Conservation (phyloP, 2,113 vertebrate genomes). For the Scatophagus argus region DNA sequence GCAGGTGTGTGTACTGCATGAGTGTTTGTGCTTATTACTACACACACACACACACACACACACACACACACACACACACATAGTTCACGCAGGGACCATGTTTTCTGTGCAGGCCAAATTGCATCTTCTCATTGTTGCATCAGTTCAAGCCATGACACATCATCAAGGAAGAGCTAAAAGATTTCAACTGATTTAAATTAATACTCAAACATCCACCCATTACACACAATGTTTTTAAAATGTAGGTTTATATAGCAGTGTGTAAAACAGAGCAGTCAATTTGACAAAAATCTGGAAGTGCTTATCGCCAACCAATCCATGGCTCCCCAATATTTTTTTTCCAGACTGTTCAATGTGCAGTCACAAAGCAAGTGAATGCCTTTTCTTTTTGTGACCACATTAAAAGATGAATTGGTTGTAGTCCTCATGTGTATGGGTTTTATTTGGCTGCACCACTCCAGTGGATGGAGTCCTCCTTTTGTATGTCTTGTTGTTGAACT, state of each 20-base stretch:
- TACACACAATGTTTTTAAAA: background rate
- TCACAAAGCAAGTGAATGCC: conserved; percentile 75
- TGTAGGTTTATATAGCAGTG: background rate
- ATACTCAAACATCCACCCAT: background rate
- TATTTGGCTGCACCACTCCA: conserved; percentile 53
- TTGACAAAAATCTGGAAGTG: conserved; percentile 44
- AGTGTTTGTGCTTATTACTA: conserved; percentile 17
- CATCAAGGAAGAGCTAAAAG: conserved; percentile 5
- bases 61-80: conserved; percentile 1
- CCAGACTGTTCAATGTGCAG: conserved; percentile 62
- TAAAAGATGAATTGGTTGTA: conserved; percentile 64
- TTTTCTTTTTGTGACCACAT: conserved; percentile 61
- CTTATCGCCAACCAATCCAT: conserved; percentile 50
- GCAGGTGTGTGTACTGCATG: conserved; percentile 4
- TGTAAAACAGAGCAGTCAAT: conserved; percentile 1
- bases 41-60: no score
- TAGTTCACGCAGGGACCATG: no score
- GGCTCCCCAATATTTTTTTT: conserved; percentile 46
- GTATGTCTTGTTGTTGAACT: conserved; percentile 17
- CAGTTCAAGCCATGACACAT: background rate
- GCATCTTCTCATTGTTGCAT: conserved; percentile 33
- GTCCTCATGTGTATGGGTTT: conserved; percentile 50
- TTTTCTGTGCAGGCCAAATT: conserved; percentile 19
- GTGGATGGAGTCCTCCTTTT: conserved; percentile 22
- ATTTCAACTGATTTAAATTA: background rate